These are phyloP conservation scores for Papilio glaucus DNA, from an alignment of 1,140 invertebrate species.

Conservation along the genomic window DNA sequence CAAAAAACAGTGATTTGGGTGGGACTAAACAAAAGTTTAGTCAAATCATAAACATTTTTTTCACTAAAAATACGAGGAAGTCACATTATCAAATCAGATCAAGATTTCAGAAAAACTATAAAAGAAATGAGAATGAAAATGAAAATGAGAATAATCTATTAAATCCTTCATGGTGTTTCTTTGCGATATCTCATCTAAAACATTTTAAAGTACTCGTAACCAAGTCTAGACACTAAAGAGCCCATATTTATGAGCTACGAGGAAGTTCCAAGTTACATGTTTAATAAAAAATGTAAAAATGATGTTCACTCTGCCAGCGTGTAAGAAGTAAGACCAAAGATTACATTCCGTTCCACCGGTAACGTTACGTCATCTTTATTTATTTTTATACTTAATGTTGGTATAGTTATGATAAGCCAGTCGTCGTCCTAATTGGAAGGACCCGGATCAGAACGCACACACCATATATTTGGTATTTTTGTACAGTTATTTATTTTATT, in stretches of 20 bases:
- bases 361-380: slow-evolving; percentile 32
- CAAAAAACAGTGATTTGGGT: neutral
- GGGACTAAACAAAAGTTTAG: neutral
- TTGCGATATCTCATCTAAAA: neutral
- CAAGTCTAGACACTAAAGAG: slow-evolving; percentile 18
- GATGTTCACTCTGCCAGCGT: slow-evolving; percentile 9
- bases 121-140: neutral
- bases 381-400: neutral
- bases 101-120: neutral
- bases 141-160: neutral
- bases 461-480: no score
- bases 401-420: neutral
- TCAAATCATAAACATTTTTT: no score
- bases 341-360: slow-evolving; percentile 11
- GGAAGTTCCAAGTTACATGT: neutral
- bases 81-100: no score
- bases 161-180: neutral
- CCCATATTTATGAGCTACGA: slow-evolving; percentile 5
- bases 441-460: no score
- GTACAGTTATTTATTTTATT: no score
- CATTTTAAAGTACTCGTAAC: neutral
- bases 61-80: no score
- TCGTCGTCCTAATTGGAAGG: no score
- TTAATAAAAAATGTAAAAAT: slow-evolving; percentile 24
- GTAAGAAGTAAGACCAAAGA: slow-evolving; percentile 21